Base-by-base conservation (phyloP, 2,113 vertebrate species). In the Entosphenus tridentatus region DNA sequence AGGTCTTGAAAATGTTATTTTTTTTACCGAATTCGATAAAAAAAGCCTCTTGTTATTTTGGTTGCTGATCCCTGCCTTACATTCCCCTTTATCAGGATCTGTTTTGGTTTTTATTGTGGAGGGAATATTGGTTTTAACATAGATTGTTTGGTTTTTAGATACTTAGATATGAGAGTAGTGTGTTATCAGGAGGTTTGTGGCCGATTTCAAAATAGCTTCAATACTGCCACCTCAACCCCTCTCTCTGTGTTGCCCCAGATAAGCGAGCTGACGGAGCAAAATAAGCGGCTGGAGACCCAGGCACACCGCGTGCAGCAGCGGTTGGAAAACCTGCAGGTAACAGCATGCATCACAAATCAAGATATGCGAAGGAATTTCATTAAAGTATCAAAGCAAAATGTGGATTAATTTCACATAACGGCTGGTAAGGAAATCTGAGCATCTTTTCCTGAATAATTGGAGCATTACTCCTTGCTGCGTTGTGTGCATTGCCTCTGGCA, bases 311-410 rank as follows among this genome's bases (percentile, higher is more conserved):
- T 83, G 18, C 84, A 88, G 74, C 82, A 85, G 70, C 83, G 83
- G 74, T 80, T 96, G 73, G 85, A 87, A 69, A 92, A 96, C 76
- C 79, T 95, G 2, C 87, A 90, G 80, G 88, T 90, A 77, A 77
- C 39, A 39, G 39, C 39, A 39, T 5, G 39, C 21, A 16, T 8
- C 62, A 16, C 62, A 65, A 65, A 16, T 16, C 62, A 65, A n/a
- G 21, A 65, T 11, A 65, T 65, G n/a, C n/a, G n/a, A 65, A n/a
- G 10, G 62, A 9, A n/a, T 21, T 16, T 1, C 21, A 65, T 16
- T 65, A 8, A 21, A 21, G 10, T n/a, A n/a, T 65, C n/a, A 65
- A 65, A 16, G 8, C n/a, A 65, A 65, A 21, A 11, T 16, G 62
- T 8, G 21, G n/a, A 65, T 8, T n/a, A 9, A 9, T n/a, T 65